phyloP scores from a whole-genome alignment of 2,888 invertebrate genomes.

The Masnerella sp. region DNA sequence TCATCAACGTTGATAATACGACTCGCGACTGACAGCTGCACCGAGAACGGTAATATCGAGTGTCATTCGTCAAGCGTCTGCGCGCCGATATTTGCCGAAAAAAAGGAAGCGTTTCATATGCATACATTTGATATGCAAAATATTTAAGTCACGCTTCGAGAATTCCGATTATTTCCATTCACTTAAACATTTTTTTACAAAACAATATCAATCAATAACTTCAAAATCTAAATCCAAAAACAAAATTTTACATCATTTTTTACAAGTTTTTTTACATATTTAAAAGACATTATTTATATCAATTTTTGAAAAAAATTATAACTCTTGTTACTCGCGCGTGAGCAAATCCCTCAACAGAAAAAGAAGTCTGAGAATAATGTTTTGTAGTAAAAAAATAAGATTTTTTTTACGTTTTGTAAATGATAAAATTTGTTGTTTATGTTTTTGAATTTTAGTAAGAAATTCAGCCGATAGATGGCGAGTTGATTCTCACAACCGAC shows the following conservation, averaged over 20 bases:
- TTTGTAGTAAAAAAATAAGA: too few species aligned
- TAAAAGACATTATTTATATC: too few species aligned
- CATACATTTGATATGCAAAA: background rate
- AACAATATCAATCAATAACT: background rate
- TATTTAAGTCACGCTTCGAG: background rate
- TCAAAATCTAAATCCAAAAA: too few species aligned
- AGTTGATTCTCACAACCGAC: background rate
- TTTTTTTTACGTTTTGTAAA: too few species aligned
- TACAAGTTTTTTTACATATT: background rate
- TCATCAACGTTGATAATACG: slow-evolving; percentile 29
- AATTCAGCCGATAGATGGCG: slow-evolving; percentile 12
- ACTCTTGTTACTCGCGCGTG: too few species aligned
- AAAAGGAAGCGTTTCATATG: background rate
- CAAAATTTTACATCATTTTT: background rate
- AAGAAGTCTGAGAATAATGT: too few species aligned
- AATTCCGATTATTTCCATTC: background rate
- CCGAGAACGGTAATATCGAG: slow-evolving; percentile 27
- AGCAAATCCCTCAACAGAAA: too few species aligned
- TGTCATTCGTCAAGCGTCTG: slow-evolving; percentile 22
- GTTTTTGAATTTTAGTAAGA: background rate
- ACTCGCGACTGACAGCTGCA: slow-evolving; percentile 13
- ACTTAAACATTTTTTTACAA: background rate
- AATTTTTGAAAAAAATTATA: too few species aligned
- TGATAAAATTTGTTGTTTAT: too few species aligned
- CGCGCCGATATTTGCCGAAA: slow-evolving; percentile 4